phyloP scores from a whole-genome alignment of 2,113 vertebrate species.

The Gasterosteus aculeatus region DNA sequence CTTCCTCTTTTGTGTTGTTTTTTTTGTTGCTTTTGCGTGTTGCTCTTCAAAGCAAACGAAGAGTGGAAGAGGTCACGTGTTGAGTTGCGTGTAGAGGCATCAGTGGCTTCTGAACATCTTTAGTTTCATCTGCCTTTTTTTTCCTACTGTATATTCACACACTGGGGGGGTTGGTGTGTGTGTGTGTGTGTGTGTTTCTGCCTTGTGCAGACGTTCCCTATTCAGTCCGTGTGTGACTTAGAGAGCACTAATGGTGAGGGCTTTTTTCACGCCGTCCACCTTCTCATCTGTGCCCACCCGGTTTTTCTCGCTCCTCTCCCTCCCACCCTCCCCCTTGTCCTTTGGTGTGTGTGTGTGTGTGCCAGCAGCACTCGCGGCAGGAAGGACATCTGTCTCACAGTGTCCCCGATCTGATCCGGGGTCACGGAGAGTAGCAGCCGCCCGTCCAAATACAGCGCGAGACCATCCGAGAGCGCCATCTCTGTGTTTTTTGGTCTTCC shows the following conservation, averaged over 20 bases:
- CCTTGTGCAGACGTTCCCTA: conserved; percentile 23
- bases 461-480: conserved; percentile 46
- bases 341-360: conserved; percentile 52
- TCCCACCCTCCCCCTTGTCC: background rate
- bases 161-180: background rate
- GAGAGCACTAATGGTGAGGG: conserved; percentile 28
- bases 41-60: conserved; percentile 59
- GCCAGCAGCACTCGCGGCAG: conserved; percentile 68
- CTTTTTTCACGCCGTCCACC: conserved; percentile 26
- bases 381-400: conserved; percentile 77
- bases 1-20: conserved; percentile 37
- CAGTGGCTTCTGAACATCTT: conserved; percentile 11
- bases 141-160: conserved; percentile 3
- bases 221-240: background rate
- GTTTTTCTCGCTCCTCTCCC: background rate
- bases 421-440: conserved; percentile 72
- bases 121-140: conserved; percentile 21
- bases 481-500: conserved; percentile 20
- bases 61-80: conserved; percentile 44
- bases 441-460: conserved; percentile 48
- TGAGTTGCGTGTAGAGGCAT: conserved; percentile 18
- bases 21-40: conserved; percentile 27
- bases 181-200: background rate
- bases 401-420: conserved; percentile 75
- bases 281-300: conserved; percentile 18